A percentile compares a stretch with the other conserved stretches of the same genome.
These are phyloP conservation scores for Acanthurus tractus DNA, from an alignment of 2,797 vertebrate genomes.

Conservation along the genomic window DNA sequence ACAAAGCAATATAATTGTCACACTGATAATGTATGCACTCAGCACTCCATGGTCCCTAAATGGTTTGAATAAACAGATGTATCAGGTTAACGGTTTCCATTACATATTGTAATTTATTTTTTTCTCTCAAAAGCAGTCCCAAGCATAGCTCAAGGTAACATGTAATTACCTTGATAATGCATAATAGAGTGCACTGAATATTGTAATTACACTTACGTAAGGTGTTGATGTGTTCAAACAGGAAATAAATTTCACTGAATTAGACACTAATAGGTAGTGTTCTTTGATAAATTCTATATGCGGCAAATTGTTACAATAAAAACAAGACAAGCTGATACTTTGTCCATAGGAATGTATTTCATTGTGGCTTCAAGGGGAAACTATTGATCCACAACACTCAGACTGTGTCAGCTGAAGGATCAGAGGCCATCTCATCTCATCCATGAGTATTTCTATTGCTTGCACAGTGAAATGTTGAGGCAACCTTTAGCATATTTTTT, in stretches of 20 bases:
- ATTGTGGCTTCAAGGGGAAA: neutral
- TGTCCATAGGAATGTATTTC: conserved; percentile 2
- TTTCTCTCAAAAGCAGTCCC: conserved; percentile 2
- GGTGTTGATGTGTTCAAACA: conserved; percentile 8
- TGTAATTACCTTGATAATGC: neutral
- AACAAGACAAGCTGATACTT: neutral
- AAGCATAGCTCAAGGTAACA: neutral
- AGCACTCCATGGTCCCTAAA: neutral
- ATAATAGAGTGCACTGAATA: neutral
- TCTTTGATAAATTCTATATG: neutral
- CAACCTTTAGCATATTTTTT: neutral
- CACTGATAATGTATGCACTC: neutral
- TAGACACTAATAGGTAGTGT: neutral
- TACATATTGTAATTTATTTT: neutral
- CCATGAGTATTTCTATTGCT: neutral
- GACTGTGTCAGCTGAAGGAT: neutral
- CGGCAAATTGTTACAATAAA: conserved; percentile 9
- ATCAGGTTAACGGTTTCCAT: neutral
- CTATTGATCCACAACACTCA: neutral
- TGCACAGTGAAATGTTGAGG: neutral
- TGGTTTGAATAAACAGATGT: neutral
- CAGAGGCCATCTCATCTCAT: no score
- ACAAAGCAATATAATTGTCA: neutral
- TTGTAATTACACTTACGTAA: neutral
- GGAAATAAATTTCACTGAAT: neutral